Evolutionary conservation across 2,797 vertebrate genomes (phyloP), one percentile per base, ranked within the genome.

Genomic region (Micromesistius poutassou): DNA sequence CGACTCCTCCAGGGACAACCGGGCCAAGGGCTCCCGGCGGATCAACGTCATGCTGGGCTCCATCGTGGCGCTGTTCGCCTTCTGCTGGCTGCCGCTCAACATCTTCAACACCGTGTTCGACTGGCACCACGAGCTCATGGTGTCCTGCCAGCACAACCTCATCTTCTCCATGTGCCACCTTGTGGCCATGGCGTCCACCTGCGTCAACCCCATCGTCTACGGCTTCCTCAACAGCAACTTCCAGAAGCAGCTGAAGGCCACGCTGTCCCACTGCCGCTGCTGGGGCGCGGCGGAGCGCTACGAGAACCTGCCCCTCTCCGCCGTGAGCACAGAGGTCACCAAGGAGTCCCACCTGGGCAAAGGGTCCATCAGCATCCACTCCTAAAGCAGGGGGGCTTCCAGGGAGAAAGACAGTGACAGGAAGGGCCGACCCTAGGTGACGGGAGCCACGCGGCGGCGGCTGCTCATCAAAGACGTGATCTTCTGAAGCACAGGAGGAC

Each of bases 191-290:
- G 90, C 91, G 1, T 96, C 95, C 78, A 94, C 95, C 4, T 96
- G 95, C 30, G 84, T 96, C 86, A 96, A 96, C 83, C 95, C 95
- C n/a, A 82, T 96, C 86, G 94, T 96, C 85, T 96, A 96, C 1
- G 95, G 95, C 30, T 96, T 96, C 88, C 95, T 96, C 81, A 96
- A 96, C 91, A 95, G 89, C 90, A 96, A 96, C 81, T 96, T 96
- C 91, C 95, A 96, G 87, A 95, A 95, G 79, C 95, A 96, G 85
- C 91, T 96, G 30, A 95, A 94, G 86, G 86, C 92, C 13, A 90
- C 94, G 4, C 80, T 96, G 42, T 76, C 94, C 76, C 93, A 93
- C 62, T 96, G 95, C 76, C 94, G 93, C 80, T 96, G 95, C 81
- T 94, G 92, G 86, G 92, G 84, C 12, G 86, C 90, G 14, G 83